Evolutionary conservation across 2,888 invertebrate species (phyloP).

Genomic region (Rapana venosa): DNA sequence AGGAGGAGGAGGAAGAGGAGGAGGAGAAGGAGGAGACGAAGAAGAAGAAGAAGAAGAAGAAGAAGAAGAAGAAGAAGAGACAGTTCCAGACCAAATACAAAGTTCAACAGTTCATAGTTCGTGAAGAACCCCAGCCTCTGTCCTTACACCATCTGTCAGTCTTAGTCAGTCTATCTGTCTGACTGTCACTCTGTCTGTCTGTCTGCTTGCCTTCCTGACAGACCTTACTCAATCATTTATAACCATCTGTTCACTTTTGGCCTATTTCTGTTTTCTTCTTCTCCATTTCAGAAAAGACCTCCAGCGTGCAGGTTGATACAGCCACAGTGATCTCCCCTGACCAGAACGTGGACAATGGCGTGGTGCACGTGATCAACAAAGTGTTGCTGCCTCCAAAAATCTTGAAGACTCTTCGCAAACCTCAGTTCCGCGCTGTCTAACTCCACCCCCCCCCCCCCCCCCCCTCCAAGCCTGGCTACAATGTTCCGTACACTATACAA

Average conservation of each 20-base stretch:
- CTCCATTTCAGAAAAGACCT: slow-evolving; percentile 41
- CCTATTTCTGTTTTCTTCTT: neutral
- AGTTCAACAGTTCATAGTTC: no score
- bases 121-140: no score
- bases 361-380: slow-evolving; percentile 64
- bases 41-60: no score
- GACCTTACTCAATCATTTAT: no score
- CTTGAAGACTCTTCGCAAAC: neutral
- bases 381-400: slow-evolving; percentile 61
- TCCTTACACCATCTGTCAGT: neutral
- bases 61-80: no score
- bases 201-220: neutral
- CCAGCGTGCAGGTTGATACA: slow-evolving; percentile 46
- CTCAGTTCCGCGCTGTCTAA: neutral
- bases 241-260: neutral
- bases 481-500: no score
- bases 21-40: no score
- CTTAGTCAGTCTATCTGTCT: neutral
- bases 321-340: slow-evolving; percentile 58
- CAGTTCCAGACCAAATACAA: no score
- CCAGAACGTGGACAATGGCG: slow-evolving; percentile 62
- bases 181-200: neutral
- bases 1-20: no score
- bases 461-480: no score
- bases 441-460: neutral